Conservation (phyloP, 2,113 vertebrate species). For the Cricetomys ansorgei region DNA sequence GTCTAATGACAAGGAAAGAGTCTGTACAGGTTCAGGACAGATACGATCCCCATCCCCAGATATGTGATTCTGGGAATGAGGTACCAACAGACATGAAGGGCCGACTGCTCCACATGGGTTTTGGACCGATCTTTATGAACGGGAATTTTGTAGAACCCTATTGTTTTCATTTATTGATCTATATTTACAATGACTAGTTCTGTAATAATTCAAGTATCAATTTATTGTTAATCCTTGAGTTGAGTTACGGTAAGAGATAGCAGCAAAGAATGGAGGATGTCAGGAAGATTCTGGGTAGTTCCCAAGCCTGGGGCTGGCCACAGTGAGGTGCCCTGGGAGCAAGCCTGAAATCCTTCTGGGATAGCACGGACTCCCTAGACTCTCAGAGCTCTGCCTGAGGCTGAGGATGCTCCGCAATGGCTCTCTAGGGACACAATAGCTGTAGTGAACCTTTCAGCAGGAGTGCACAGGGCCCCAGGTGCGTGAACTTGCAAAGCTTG, state of each 20-base stretch:
- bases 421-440: neutral
- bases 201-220: neutral
- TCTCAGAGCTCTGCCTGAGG: too few species aligned
- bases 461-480: neutral
- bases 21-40: neutral
- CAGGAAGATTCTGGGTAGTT: neutral
- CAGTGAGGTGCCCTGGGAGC: neutral
- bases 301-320: neutral
- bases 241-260: neutral
- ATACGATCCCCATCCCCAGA: neutral
- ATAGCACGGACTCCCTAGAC: neutral
- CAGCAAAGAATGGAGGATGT: neutral
- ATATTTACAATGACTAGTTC: neutral
- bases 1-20: neutral
- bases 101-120: neutral
- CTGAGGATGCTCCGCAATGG: neutral
- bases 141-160: neutral
- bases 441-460: neutral
- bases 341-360: neutral
- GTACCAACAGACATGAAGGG: neutral
- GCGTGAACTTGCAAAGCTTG: neutral
- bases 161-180: neutral
- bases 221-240: neutral
- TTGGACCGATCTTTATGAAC: neutral
- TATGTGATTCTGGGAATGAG: neutral